Conservation (phyloP, 2,113 vertebrate species). For the Felis chaus region DNA sequence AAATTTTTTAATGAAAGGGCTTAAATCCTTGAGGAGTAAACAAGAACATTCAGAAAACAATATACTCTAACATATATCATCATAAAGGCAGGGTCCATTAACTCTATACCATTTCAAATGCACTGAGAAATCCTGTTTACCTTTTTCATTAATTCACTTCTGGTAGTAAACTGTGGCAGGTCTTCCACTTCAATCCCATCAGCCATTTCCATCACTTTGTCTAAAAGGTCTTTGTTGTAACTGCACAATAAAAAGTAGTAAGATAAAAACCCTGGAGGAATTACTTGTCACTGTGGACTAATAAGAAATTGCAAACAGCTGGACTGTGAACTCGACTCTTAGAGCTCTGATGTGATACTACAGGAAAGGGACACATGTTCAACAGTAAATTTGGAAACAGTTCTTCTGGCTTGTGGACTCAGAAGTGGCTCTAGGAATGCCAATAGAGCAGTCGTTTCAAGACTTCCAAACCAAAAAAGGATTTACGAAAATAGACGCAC, state of each 20-base stretch:
- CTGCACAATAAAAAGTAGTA: conserved; percentile 78
- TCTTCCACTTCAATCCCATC: conserved; percentile 91
- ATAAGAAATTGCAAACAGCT: conserved; percentile 25
- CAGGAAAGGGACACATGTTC: neutral
- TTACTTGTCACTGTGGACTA: neutral
- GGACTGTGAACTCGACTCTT: neutral
- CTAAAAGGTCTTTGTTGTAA: conserved; percentile 88
- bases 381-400: neutral
- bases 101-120: neutral
- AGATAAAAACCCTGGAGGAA: conserved; percentile 47
- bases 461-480: conserved; percentile 40
- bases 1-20: neutral
- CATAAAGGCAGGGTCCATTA: neutral
- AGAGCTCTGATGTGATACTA: neutral
- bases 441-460: neutral
- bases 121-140: conserved; percentile 71
- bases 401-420: neutral
- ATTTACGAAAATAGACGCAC: conserved; percentile 37
- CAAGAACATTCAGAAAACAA: neutral
- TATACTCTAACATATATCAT: neutral
- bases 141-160: conserved; percentile 90
- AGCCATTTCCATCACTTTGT: conserved; percentile 92
- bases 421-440: neutral
- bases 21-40: neutral
- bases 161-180: conserved; percentile 90